Percentiles rank a stretch among this genome's conserved stretches.
Evolutionary conservation across 1,140 invertebrate species (phyloP).

Genomic region (Zaprionus camerounensis): DNA sequence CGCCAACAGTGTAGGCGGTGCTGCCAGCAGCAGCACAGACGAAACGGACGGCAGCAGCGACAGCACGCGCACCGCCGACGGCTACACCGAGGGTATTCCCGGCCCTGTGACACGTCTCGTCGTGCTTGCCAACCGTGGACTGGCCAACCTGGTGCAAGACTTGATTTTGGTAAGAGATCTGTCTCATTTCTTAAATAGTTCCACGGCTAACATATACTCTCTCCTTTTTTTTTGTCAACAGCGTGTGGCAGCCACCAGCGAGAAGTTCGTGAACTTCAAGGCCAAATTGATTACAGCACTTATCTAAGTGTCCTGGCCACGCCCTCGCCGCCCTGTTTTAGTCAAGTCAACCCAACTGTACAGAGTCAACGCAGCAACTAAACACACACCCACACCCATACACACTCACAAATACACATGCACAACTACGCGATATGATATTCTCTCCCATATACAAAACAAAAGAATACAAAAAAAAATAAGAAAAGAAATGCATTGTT

Average conservation of each 20-base stretch:
- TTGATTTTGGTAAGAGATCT: slow-evolving; percentile 89
- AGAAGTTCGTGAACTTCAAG: slow-evolving; percentile 95
- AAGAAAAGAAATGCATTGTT: slow-evolving; percentile 35
- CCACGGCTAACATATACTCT: background rate
- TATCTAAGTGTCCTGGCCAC: slow-evolving; percentile 87
- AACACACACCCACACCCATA: slow-evolving; percentile 10
- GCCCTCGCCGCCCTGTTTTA: slow-evolving; percentile 58
- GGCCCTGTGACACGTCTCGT: slow-evolving; percentile 93
- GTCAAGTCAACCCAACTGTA: slow-evolving; percentile 73
- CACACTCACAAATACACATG: slow-evolving; percentile 21
- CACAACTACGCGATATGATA: slow-evolving; percentile 11
- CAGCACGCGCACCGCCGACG: slow-evolving; percentile 86
- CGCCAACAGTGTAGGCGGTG: slow-evolving; percentile 85
- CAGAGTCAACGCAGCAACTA: slow-evolving; percentile 58
- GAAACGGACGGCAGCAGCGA: slow-evolving; percentile 77
- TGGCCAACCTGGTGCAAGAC: slow-evolving; percentile 93
- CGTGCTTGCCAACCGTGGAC: slow-evolving; percentile 92
- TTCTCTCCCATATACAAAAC: slow-evolving; percentile 44
- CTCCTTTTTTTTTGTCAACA: slow-evolving; percentile 75
- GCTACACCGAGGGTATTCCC: slow-evolving; percentile 90
- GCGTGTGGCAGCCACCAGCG: slow-evolving; percentile 93
- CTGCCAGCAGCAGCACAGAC: slow-evolving; percentile 84
- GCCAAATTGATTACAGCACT: slow-evolving; percentile 93
- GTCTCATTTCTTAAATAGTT: background rate
- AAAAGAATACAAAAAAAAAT: background rate